Evolutionary conservation across 2,797 vertebrate genomes (phyloP).

Genomic region (Pygocentrus nattereri): DNA sequence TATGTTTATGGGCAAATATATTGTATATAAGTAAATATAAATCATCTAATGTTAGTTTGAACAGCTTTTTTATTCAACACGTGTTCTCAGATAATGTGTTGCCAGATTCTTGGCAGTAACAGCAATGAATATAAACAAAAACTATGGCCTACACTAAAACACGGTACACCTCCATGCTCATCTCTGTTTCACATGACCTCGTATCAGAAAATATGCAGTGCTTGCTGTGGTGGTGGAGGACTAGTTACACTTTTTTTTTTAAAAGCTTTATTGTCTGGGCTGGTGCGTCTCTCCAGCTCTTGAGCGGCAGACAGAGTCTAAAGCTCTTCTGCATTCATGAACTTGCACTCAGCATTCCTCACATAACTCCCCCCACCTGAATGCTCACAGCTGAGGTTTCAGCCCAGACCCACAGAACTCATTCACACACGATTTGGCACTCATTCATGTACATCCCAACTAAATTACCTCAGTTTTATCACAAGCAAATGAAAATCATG

Average conservation of each 20-base stretch:
- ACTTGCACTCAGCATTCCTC: constrained; percentile 63
- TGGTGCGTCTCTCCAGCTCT: constrained; percentile 22
- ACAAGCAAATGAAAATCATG: background rate
- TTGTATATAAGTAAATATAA: too few species aligned
- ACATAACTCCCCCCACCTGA: constrained; percentile 54
- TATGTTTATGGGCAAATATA: too few species aligned
- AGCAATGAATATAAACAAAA: constrained; percentile 13
- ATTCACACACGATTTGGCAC: background rate
- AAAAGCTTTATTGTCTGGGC: constrained; percentile 12
- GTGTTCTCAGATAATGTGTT: background rate
- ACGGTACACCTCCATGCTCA: background rate
- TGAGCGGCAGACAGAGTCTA: constrained; percentile 18
- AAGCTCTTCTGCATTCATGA: constrained; percentile 48
- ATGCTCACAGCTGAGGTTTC: constrained; percentile 36
- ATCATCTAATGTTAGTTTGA: too few species aligned
- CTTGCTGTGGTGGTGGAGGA: background rate
- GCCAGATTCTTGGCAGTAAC: background rate
- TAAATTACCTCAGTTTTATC: background rate
- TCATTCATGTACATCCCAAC: background rate
- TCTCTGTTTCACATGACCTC: constrained; percentile 38
- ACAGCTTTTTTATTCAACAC: too few species aligned
- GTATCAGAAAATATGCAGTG: constrained; percentile 33
- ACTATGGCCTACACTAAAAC: constrained; percentile 6
- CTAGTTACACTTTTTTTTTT: background rate
- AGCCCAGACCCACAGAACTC: background rate